These are phyloP conservation scores for Spea multiplicata DNA, from an alignment of 2,113 vertebrate species.

Conservation along the genomic window DNA sequence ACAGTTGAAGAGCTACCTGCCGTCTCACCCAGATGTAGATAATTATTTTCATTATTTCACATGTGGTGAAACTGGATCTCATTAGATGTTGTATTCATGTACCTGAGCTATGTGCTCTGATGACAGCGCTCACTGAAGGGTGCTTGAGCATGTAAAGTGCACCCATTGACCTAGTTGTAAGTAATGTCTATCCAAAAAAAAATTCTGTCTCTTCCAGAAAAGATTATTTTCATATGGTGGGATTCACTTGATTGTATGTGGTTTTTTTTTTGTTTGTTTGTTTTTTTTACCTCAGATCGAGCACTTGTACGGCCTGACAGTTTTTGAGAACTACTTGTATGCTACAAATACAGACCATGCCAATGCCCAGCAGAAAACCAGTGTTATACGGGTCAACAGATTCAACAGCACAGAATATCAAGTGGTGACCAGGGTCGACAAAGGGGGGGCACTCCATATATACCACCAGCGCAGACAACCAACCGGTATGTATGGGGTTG, in stretches of 20 bases:
- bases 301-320: constrained; percentile 88
- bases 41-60: too few species aligned
- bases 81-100: too few species aligned
- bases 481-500: constrained; percentile 67
- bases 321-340: constrained; percentile 96
- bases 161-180: too few species aligned
- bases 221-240: too few species aligned
- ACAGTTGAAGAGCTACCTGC: too few species aligned
- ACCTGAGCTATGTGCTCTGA: too few species aligned
- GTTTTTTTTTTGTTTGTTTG: neutral
- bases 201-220: too few species aligned
- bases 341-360: constrained; percentile 94
- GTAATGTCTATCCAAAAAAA: too few species aligned
- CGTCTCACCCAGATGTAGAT: too few species aligned
- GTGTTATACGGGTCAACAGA: constrained; percentile 91
- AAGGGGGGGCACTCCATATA: constrained; percentile 87
- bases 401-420: constrained; percentile 95
- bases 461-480: constrained; percentile 95
- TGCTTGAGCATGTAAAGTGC: too few species aligned
- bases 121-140: too few species aligned
- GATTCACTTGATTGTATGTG: neutral
- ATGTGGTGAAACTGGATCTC: too few species aligned
- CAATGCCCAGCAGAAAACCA: constrained; percentile 93
- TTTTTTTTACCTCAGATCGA: constrained; percentile 73
- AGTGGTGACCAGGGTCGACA: constrained; percentile 88